Percentiles rank a stretch among this genome's conserved stretches.
Evolutionary conservation across 2,888 invertebrate genomes (phyloP).

Genomic region (Lycia hirtaria): DNA sequence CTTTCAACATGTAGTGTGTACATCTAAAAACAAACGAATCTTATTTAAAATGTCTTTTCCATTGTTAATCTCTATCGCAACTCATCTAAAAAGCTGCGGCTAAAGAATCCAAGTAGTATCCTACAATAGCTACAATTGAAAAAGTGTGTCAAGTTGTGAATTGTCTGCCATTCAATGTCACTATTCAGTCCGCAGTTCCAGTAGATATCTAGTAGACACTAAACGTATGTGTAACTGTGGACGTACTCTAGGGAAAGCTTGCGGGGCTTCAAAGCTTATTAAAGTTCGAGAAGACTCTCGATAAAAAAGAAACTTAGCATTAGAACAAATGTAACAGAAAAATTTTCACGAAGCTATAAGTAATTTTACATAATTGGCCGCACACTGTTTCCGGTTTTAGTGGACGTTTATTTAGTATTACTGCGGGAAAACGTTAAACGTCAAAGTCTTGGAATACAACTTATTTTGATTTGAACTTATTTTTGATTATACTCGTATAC

Average conservation of each 20-base stretch:
- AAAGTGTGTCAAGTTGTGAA: conserved; percentile 32
- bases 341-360: too few relatives aligned
- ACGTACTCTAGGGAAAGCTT: conserved; percentile 5
- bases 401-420: too few relatives aligned
- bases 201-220: conserved; percentile 7
- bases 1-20: too few relatives aligned
- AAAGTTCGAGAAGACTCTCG: not conserved
- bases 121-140: conserved; percentile 23
- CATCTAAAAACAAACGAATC: not conserved
- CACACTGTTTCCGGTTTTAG: too few relatives aligned
- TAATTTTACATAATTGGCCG: too few relatives aligned
- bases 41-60: not conserved
- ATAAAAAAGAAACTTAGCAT: not conserved
- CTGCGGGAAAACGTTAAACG: too few relatives aligned
- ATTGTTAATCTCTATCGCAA: conserved; percentile 3
- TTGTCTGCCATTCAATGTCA: conserved; percentile 34
- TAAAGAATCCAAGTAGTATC: conserved; percentile 20
- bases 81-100: conserved; percentile 11
- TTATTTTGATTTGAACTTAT: too few relatives aligned
- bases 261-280: not conserved
- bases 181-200: conserved; percentile 24
- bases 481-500: too few relatives aligned
- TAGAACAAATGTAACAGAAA: too few relatives aligned
- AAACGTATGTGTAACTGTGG: conserved; percentile 2
- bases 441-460: too few relatives aligned